Evolutionary conservation across 1,140 invertebrate species (phyloP), one percentile per base, ranked within the genome.

Genomic region (Drosophila kohkoa): DNA sequence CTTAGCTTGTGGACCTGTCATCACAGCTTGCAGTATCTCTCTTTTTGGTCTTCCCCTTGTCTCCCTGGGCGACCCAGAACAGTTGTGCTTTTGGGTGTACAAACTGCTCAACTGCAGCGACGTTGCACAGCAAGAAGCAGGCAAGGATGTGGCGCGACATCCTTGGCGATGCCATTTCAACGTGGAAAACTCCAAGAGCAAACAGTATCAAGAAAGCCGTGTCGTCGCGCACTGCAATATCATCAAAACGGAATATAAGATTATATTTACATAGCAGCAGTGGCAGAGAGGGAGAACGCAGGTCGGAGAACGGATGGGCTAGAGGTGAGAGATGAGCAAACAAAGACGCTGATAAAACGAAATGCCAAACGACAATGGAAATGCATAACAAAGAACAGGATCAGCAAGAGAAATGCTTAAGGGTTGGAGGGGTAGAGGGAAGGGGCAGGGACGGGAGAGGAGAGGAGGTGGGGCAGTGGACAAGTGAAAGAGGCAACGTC

Each of bases 291-390:
- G n/a, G 15, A 20, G 66, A 15, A 35, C 8, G 32, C 30, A 20
- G 43, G 20, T 15, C 35, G 20, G 13, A 16, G 35, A 15, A 13
- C 25, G 16, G 16, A 25, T 25, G 4, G 51, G 35, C 66, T 48
- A 78, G 77, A 82, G 82, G 82, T 79, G 77, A 71, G 77, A 76
- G 78, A 71, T 89, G 75, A 74, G 78, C 85, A 89, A 89, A 89
- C 85, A 89, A 89, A 89, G 85, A 85, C 78, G 68, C 66, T 81
- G 75, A 89, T 89, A 85, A 81, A 89, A 89, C 81, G 83, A 87
- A 88, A 88, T 77, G 81, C 85, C 87, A 88, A 88, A 89, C 85
- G 85, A 81, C 81, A 88, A 88, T 83, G 82, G 83, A 89, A 89
- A 70, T 66, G 83, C 85, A 80, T 79, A 88, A 89, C 85, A 89